Conservation (phyloP, 2,888 invertebrate species). For the Ormyrus labotus region DNA sequence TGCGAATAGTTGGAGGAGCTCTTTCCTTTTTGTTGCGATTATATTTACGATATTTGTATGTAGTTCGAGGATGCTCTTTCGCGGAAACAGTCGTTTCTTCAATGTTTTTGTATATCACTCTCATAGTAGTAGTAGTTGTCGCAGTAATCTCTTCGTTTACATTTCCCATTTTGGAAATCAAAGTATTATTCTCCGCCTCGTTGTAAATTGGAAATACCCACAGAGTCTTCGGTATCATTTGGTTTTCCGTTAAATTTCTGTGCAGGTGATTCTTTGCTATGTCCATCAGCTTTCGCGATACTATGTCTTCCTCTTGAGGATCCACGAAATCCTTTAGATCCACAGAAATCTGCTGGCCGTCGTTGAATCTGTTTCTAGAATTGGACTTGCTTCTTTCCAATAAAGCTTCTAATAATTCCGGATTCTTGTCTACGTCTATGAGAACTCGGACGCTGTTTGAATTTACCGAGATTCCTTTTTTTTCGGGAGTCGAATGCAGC, state of each 20-base stretch:
- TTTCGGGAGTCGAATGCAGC: not conserved
- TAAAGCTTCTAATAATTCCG: conserved; percentile 42
- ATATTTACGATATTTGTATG: too few species aligned
- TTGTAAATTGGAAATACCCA: conserved; percentile 53
- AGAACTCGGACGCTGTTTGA: conserved; percentile 43
- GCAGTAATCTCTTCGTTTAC: not conserved
- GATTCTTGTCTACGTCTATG: conserved; percentile 53
- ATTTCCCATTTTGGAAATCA: not conserved
- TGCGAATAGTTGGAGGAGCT: too few species aligned
- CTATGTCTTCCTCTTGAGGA: conserved; percentile 33
- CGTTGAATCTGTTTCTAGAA: not conserved
- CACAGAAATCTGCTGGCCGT: conserved; percentile 36
- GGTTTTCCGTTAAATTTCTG: conserved; percentile 24
- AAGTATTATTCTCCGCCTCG: conserved; percentile 31
- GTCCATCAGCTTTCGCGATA: conserved; percentile 40
- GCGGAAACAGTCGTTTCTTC: too few species aligned
- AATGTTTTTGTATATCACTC: too few species aligned
- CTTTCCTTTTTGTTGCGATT: too few species aligned
- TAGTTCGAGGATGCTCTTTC: too few species aligned
- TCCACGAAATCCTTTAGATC: conserved; percentile 44
- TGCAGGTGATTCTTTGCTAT: conserved; percentile 37
- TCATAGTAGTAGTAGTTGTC: too few species aligned
- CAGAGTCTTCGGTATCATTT: conserved; percentile 41
- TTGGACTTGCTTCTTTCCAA: conserved; percentile 17
- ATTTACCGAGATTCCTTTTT: not conserved